These are phyloP conservation scores for Anthopleura xanthogrammica DNA, from an alignment of 92 coral and sea anemone genomes.

Conservation along the genomic window DNA sequence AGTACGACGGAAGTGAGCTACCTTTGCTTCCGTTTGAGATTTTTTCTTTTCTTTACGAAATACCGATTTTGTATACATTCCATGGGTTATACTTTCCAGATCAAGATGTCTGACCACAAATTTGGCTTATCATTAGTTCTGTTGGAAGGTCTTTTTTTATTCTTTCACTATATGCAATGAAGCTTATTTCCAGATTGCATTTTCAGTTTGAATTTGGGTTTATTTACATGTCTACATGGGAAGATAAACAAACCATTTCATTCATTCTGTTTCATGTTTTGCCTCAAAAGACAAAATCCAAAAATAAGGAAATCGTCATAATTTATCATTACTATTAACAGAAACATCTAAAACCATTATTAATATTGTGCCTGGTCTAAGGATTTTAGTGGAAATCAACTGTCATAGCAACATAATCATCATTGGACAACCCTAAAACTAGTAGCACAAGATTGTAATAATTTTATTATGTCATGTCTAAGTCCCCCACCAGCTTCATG, in stretches of 20 bases:
- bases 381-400: not conserved
- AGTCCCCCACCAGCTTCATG: not conserved
- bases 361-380: not conserved
- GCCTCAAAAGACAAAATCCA: not conserved
- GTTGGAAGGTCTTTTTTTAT: not conserved
- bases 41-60: not conserved
- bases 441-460: not conserved
- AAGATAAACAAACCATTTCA: not conserved
- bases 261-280: not conserved
- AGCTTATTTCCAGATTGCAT: not conserved
- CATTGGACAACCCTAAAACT: not conserved
- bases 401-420: not conserved
- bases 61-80: not conserved
- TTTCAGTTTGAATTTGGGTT: not conserved
- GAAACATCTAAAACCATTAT: not conserved
- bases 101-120: slow-evolving; percentile 19
- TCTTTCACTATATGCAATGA: not conserved
- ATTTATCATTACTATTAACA: slow-evolving; percentile 10
- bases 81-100: not conserved
- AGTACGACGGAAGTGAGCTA: slow-evolving; percentile 27
- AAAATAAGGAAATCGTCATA: not conserved
- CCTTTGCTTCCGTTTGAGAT: slow-evolving; percentile 27
- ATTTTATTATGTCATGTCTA: not conserved
- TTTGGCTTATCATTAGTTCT: not conserved
- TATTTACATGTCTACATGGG: not conserved